Conservation (phyloP, 2,797 vertebrate genomes). For the Acipenser ruthenus region DNA sequence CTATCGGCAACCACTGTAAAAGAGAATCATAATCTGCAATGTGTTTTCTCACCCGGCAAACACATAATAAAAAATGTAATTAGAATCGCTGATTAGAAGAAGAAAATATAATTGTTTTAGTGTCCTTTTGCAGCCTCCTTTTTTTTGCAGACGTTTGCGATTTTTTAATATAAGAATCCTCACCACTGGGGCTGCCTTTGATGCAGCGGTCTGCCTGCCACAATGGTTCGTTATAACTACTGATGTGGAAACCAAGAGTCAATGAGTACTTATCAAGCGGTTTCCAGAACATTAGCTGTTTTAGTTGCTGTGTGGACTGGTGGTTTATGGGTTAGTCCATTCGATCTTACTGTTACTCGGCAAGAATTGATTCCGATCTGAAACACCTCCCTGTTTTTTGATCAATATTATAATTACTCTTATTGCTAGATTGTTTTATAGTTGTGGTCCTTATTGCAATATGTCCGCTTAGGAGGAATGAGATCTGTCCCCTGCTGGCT, state of each 20-base stretch:
- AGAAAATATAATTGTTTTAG: constrained; percentile 35
- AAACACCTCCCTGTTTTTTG: constrained; percentile 53
- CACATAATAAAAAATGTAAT: constrained; percentile 48
- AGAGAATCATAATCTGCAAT: constrained; percentile 38
- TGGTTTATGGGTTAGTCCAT: constrained; percentile 68
- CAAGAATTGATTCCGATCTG: constrained; percentile 67
- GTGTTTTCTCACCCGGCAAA: constrained; percentile 42
- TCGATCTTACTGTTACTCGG: constrained; percentile 61
- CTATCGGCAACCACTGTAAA: constrained; percentile 39
- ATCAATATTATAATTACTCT: constrained; percentile 78
- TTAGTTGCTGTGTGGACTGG: constrained; percentile 41
- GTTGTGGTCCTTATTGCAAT: constrained; percentile 54
- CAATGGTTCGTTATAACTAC: constrained; percentile 36
- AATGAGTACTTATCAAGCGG: constrained; percentile 69
- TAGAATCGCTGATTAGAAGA: constrained; percentile 48
- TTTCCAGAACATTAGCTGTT: constrained; percentile 67
- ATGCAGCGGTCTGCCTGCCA: constrained; percentile 47
- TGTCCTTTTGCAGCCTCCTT: constrained; percentile 28
- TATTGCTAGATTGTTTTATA: constrained; percentile 74
- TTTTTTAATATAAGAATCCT: constrained; percentile 34
- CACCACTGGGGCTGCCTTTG: constrained; percentile 46
- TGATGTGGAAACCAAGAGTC: constrained; percentile 62
- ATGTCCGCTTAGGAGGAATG: constrained; percentile 49
- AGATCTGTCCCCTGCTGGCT: constrained; percentile 46
- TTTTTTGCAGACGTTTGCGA: constrained; percentile 27